Evolutionary conservation across 2,797 vertebrate genomes (phyloP), one percentile per base, ranked within the genome.

Genomic region (Muraenolepis orangiensis): DNA sequence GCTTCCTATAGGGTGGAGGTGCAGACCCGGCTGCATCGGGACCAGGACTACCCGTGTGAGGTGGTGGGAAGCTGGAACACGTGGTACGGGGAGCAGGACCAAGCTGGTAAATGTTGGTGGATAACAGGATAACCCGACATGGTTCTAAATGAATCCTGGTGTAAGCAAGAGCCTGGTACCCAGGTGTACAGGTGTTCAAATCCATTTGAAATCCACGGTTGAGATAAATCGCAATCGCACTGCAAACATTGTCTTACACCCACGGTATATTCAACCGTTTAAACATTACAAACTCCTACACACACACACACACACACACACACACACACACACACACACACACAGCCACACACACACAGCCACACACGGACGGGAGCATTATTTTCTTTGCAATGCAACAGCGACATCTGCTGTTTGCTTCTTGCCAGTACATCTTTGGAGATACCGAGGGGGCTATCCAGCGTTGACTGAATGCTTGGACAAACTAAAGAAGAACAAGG

Each of bases 51-150:
- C 73, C 97, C 96, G 0, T 98, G 97, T 75, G 96, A 97, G 51
- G 92, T 98, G n/a, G 94, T 98, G 20, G 98, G 98, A 66, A 98
- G 96, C 92, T 99, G 98, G 98, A 99, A 97, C 78, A 98, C 96
- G 0, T 98, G 96, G 97, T 99, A 98, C 0, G 98, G 97, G 32
- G 96, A 99, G 26, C 97, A 98, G 87, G 97, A 99, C 89, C 98
- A 99, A 87, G 95, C 97, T 80, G 98, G 98, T 98, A 84, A 91
- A 93, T 7, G 14, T 23, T 14, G 8, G 32, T 14, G 13, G 23
- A 26, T 14, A 20, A 34, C 26, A 4, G 18, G 18, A 30, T 6
- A 30, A 18, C 29, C 26, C 6, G 14, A 67, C 8, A 4, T 34
- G 32, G 32, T 3, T 26, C 57, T 64, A 23, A 10, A 64, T 64